Evolutionary conservation across 2,797 vertebrate species (phyloP), one percentile per base, ranked within the genome.

Genomic region (Percopsis omiscomaycus): DNA sequence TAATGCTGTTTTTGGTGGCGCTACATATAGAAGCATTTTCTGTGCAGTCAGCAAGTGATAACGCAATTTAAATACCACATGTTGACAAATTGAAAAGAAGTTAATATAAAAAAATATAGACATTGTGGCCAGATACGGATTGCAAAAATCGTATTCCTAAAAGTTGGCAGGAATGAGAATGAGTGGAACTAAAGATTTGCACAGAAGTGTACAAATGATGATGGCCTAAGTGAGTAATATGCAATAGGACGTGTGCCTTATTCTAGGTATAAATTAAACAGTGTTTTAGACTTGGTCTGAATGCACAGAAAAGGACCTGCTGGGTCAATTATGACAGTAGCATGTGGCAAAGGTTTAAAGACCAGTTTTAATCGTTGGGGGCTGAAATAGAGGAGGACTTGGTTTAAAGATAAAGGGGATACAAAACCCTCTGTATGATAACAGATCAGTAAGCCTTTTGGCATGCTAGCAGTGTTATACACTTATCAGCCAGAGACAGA

Each of bases 311-410:
- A 3, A 2, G 5, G 29, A 57, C 8, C 11, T 64, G 52, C n/a
- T 14, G 45, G 68, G 32, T 74, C 55, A 55, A 55, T 52, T 58
- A 63, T 60, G 80, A 70, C 67, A 66, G 68, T 65, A 75, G 69
- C 86, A 87, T 86, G 81, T 89, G 86, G 86, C 86, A 73, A 79
- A 66, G 62, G 76, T 84, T 88, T 83, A 32, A 59, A 75, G 70
- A 76, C 69, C 59, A 55, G 59, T 68, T 83, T 67, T 63, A 81
- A 60, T 37, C 27, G 22, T 37, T 29, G 49, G 61, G 13, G 63
- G 73, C 69, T 61, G 53, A 70, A 78, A 69, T 51, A 53, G 60
- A 77, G 64, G 79, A 85, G 78, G 80, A 80, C 47, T 42, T 22
- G 37, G 30, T 60, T 76, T 65, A 1, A 77, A 82, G 84, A 87